Evolutionary conservation across 2,113 vertebrate genomes (phyloP).

Genomic region (Piprites chloris): DNA sequence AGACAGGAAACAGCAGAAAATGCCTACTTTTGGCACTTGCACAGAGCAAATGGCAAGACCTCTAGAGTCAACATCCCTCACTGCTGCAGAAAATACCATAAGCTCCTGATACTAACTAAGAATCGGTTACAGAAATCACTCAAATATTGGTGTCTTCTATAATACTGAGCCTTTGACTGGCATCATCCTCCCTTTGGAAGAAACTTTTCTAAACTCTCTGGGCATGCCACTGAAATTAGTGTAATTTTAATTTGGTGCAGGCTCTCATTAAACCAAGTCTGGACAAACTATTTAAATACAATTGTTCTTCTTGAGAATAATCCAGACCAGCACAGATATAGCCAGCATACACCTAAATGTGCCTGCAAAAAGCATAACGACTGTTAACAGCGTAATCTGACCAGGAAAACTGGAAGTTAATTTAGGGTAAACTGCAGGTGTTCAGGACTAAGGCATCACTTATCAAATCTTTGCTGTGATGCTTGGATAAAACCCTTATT

Average conservation of each 20-base stretch:
- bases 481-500: neutral
- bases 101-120: neutral
- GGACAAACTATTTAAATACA: neutral
- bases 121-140: neutral
- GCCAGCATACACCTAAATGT: neutral
- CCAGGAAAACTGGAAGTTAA: neutral
- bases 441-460: neutral
- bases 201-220: neutral
- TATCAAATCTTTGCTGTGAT: neutral
- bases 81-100: neutral
- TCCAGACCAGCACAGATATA: neutral
- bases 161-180: neutral
- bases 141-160: neutral
- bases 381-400: neutral
- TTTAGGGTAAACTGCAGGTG: neutral
- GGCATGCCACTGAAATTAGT: neutral
- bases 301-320: neutral
- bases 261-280: neutral
- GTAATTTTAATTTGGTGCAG: neutral
- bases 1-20: neutral
- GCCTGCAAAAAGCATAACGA: neutral
- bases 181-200: neutral
- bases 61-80: neutral
- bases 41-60: neutral
- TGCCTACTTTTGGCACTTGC: neutral